Evolutionary conservation across 2,888 invertebrate genomes (phyloP).

Genomic region (Spodoptera littoralis): DNA sequence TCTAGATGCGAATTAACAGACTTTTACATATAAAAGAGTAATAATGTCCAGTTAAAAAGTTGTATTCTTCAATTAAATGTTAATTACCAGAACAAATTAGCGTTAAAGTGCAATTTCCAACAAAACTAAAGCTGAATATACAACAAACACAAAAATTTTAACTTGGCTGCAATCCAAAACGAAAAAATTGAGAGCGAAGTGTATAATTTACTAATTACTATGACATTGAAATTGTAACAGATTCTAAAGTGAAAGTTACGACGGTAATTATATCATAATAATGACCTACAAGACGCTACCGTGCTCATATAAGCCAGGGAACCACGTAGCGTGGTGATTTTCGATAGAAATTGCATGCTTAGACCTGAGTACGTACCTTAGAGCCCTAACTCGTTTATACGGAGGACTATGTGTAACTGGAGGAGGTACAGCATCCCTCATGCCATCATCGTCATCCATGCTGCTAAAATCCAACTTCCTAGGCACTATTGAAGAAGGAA

Average conservation of each 20-base stretch:
- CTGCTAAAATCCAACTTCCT: constrained; percentile 89
- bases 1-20: too few relatives aligned
- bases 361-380: constrained; percentile 78
- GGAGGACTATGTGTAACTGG: constrained; percentile 85
- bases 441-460: constrained; percentile 83
- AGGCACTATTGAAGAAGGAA: constrained; percentile 86
- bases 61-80: too few relatives aligned
- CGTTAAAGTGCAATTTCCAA: too few relatives aligned
- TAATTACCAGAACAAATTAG: too few relatives aligned
- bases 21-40: too few relatives aligned
- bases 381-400: constrained; percentile 89
- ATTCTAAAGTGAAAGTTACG: constrained; percentile 42
- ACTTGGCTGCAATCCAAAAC: too few relatives aligned
- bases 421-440: constrained; percentile 72
- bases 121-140: too few relatives aligned
- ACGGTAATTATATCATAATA: constrained; percentile 20
- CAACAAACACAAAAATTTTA: too few relatives aligned
- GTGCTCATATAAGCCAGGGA: constrained; percentile 4
- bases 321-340: constrained; percentile 67
- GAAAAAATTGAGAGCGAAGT: too few relatives aligned
- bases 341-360: constrained; percentile 36
- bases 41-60: too few relatives aligned
- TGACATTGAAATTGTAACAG: constrained; percentile 14
- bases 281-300: not conserved
- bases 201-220: constrained; percentile 16